Conservation (phyloP, 2,113 vertebrate genomes). For the Arvicanthis niloticus region DNA sequence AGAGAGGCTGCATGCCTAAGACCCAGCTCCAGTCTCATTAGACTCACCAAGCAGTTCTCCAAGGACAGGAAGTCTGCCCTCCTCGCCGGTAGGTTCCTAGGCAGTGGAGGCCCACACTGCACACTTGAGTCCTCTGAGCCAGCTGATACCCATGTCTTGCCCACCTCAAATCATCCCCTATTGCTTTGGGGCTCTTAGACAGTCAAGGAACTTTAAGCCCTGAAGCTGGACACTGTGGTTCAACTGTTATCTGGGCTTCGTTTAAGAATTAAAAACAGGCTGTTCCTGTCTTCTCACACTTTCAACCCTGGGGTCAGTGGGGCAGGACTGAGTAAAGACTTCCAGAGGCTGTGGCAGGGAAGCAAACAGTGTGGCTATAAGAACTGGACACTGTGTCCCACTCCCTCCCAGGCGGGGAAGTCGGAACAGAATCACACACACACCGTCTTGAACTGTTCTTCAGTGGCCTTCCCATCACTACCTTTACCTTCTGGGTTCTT, state of each 20-base stretch:
- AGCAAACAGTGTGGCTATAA: background rate
- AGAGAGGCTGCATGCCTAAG: background rate
- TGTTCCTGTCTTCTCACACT: slow-evolving; percentile 51
- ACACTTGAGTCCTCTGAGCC: background rate
- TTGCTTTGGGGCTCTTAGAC: background rate
- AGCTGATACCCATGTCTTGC: rapidly evolving
- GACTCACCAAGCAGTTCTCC: background rate
- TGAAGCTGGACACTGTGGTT: background rate
- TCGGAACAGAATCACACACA: background rate
- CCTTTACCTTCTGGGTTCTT: background rate
- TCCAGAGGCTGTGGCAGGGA: slow-evolving; percentile 46
- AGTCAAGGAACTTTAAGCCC: background rate
- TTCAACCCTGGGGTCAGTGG: slow-evolving; percentile 25
- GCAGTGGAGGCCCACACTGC: background rate
- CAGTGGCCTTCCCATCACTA: background rate
- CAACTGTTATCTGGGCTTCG: background rate
- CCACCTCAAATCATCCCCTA: background rate
- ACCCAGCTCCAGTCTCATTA: background rate
- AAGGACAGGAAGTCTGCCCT: background rate
- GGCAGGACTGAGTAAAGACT: slow-evolving; percentile 44
- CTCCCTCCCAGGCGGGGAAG: background rate
- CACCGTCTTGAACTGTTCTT: background rate
- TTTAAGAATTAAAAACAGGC: slow-evolving; percentile 54
- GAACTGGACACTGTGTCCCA: background rate
- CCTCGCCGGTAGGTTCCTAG: background rate